Evolutionary conservation across 2,888 invertebrate species (phyloP), one percentile per base, ranked within the genome.

Genomic region (Dryobota labecula): DNA sequence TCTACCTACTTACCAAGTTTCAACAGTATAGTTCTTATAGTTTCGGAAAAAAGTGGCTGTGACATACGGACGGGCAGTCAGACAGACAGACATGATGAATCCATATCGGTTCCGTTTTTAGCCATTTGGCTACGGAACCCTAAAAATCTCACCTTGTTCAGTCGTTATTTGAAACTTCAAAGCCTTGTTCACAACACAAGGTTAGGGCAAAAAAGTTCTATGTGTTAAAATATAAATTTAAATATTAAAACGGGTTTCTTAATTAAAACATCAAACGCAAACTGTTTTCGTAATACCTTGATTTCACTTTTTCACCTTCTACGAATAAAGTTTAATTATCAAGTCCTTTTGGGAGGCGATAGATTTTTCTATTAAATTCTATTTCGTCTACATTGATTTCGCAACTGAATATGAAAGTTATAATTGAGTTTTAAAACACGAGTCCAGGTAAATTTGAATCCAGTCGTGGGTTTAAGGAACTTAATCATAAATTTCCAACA

Each of bases 201-300:
- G 57, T 70, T 71, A 11, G 18, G 53, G 41, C 64, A 60, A 79
- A 79, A 75, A 84, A 51, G 65, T 71, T 78, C 57, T 69, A 73
- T 67, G 78, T 76, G 70, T 81, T 75, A 68, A 73, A 84, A 81
- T 70, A 80, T 67, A 65, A 77, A 77, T n/a, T n/a, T n/a, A n/a
- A n/a, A n/a, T n/a, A n/a, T n/a, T n/a, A n/a, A n/a, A n/a, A n/a
- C 54, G 57, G 75, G 70, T 74, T 85, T 82, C 81, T 85, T 85
- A 86, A 87, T 89, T 88, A 87, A 88, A 88, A 88, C 84, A 89
- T 88, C 88, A 89, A 88, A 87, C 78, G 75, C 83, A 85, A 76
- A 78, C 63, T 57, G 67, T 74, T 79, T 81, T 74, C 63, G 75
- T 73, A 80, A 78, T 69, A 84, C 75, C 84, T 84, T 77, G 65